These are phyloP conservation scores for Lepus timidus DNA, from an alignment of 2,113 vertebrate genomes.

Conservation along the genomic window DNA sequence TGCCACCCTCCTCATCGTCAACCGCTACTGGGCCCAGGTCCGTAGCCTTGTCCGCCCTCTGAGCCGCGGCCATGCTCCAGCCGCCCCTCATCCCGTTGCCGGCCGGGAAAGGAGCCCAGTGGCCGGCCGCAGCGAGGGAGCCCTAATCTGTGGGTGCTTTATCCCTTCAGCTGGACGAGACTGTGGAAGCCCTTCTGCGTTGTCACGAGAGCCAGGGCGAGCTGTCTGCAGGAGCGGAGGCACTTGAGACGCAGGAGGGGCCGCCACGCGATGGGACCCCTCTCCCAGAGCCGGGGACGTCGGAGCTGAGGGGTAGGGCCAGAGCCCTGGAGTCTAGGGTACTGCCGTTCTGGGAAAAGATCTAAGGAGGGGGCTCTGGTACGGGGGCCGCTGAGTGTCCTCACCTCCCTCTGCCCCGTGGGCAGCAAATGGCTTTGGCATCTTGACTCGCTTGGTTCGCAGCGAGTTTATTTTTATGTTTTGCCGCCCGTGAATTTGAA, in stretches of 20 bases:
- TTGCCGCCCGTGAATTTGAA: not conserved
- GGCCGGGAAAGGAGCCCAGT: not conserved
- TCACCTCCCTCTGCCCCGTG: not conserved
- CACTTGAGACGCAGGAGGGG: slow-evolving; percentile 60
- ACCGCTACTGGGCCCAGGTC: slow-evolving; percentile 96
- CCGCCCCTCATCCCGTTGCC: not conserved
- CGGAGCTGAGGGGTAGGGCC: slow-evolving; percentile 83
- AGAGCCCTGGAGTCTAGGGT: not conserved
- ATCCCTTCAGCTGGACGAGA: slow-evolving; percentile 91
- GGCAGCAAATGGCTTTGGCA: not conserved
- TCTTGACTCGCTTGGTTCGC: not conserved
- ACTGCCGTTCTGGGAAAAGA: slow-evolving; percentile 13
- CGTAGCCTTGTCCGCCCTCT: not conserved
- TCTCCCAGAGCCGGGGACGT: slow-evolving; percentile 76
- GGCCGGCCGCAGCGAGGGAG: slow-evolving; percentile 13
- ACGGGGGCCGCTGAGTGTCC: not conserved
- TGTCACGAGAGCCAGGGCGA: slow-evolving; percentile 87
- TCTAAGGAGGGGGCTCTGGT: not conserved
- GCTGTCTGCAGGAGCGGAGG: slow-evolving; percentile 68
- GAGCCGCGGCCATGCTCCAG: not conserved
- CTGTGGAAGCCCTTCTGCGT: slow-evolving; percentile 90
- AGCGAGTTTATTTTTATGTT: not conserved
- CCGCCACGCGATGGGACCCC: slow-evolving; percentile 44
- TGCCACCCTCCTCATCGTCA: slow-evolving; percentile 94
- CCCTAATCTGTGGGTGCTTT: slow-evolving; percentile 29